Percentiles rank a stretch among this genome's conserved stretches.
phyloP scores from a whole-genome alignment of 1,140 invertebrate genomes.

The Ostrea edulis region DNA sequence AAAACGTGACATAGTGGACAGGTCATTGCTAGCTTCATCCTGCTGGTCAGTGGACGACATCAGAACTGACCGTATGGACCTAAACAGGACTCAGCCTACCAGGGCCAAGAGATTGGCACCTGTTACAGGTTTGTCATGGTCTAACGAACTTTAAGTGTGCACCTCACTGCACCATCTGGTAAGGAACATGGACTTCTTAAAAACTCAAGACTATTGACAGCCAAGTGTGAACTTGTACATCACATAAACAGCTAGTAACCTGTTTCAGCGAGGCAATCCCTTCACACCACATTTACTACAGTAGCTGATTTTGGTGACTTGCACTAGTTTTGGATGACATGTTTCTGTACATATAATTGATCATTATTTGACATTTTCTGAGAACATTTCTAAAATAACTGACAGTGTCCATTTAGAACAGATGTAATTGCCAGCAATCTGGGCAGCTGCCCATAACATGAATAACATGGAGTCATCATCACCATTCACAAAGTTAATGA shows the following conservation, averaged over 20 bases:
- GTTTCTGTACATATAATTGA: background rate
- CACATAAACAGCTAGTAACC: background rate
- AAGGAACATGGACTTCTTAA: background rate
- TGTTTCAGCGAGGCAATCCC: background rate
- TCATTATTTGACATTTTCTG: background rate
- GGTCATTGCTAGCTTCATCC: background rate
- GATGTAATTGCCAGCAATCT: background rate
- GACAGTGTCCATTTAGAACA: too few species aligned
- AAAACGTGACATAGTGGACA: background rate
- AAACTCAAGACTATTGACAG: background rate
- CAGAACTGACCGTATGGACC: background rate
- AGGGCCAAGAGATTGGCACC: background rate
- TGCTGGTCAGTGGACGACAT: background rate
- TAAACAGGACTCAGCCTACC: background rate
- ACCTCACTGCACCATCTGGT: background rate
- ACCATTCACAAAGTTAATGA: too few species aligned
- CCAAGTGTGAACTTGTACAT: background rate
- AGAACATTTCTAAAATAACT: background rate
- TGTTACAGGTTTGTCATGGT: background rate
- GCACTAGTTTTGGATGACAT: background rate
- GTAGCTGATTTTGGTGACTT: background rate
- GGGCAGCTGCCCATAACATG: background rate
- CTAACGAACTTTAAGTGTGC: background rate
- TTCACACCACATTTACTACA: background rate
- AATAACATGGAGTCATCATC: background rate